A percentile compares a stretch with the other conserved stretches of the same genome.
Conservation (phyloP, 2,113 vertebrate species). For the Menura novaehollandiae region DNA sequence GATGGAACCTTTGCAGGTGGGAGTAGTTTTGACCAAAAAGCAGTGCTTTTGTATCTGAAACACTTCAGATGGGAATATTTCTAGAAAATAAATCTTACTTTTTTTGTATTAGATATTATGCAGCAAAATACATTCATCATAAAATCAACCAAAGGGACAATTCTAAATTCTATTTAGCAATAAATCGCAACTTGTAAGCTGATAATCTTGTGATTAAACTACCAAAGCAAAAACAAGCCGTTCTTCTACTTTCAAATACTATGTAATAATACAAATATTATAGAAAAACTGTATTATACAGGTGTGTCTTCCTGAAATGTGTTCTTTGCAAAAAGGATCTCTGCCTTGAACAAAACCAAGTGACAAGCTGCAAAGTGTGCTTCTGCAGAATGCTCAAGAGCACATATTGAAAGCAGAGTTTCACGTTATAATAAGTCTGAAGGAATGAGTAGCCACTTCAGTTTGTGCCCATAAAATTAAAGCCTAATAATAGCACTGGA, state of each 20-base stretch:
- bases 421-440: constrained; percentile 33
- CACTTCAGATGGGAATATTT: background rate
- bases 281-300: background rate
- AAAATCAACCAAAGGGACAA: background rate
- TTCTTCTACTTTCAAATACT: background rate
- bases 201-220: background rate
- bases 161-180: background rate
- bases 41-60: background rate
- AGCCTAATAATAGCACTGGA: constrained; percentile 34
- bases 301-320: constrained; percentile 32
- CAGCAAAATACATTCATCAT: background rate
- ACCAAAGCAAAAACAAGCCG: background rate
- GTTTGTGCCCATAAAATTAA: constrained; percentile 53
- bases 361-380: constrained; percentile 43
- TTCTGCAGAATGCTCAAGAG: constrained; percentile 41
- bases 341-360: constrained; percentile 54
- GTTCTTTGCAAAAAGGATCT: constrained; percentile 43
- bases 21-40: background rate
- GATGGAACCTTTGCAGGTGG: background rate
- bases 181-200: background rate
- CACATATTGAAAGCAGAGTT: constrained; percentile 24
- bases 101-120: background rate
- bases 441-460: constrained; percentile 62
- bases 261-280: background rate
- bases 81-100: background rate